A percentile compares a stretch with the other conserved stretches of the same genome.
Conservation (phyloP, 2,797 vertebrate genomes). For the Enoplosus armatus region DNA sequence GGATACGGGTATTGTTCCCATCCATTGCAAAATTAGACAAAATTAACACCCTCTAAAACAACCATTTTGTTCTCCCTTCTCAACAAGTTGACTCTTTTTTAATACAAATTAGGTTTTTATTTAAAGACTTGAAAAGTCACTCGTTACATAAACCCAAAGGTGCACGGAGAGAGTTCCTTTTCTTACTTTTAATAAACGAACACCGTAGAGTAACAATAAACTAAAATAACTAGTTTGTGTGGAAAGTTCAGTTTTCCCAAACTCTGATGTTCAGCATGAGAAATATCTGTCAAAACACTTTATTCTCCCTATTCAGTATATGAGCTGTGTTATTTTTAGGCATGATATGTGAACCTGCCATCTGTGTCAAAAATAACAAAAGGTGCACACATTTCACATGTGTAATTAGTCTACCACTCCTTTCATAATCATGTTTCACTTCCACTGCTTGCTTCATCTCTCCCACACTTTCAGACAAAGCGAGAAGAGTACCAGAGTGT, state of each 20-base stretch:
- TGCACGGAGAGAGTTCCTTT: background rate
- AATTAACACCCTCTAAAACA: background rate
- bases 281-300: background rate
- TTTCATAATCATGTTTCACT: conserved; percentile 50
- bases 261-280: background rate
- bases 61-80: background rate
- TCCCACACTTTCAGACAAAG: conserved; percentile 52
- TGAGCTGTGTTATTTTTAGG: conserved; percentile 13
- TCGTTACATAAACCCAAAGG: background rate
- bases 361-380: conserved; percentile 40
- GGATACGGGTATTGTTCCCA: background rate
- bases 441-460: conserved; percentile 40
- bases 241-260: background rate
- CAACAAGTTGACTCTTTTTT: background rate
- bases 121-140: background rate
- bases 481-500: conserved; percentile 48
- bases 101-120: background rate
- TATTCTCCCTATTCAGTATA: background rate
- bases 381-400: conserved; percentile 27
- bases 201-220: background rate
- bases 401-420: conserved; percentile 40
- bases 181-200: background rate
- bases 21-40: background rate
- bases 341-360: conserved; percentile 8
- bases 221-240: background rate